Evolutionary conservation across 2,113 vertebrate genomes (phyloP).

Genomic region (Ictalurus punctatus): DNA sequence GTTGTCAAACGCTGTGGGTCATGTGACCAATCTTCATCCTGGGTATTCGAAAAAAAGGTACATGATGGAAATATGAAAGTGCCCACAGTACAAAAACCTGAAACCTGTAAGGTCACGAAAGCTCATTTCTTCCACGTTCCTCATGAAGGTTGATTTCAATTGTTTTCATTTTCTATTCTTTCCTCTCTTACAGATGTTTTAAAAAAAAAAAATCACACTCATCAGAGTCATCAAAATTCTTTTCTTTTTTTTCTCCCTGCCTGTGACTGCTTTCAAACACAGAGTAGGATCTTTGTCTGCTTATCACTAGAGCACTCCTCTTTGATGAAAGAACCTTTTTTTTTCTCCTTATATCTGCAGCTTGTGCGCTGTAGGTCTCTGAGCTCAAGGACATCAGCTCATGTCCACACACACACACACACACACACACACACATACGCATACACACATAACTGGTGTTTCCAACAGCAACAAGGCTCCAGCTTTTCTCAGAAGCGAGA

Average conservation of each 20-base stretch:
- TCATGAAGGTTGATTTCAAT: neutral
- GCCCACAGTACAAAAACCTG: neutral
- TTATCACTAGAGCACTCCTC: constrained; percentile 20
- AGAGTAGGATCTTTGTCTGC: constrained; percentile 24
- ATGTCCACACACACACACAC: constrained; percentile 23
- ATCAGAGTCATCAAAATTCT: constrained; percentile 22
- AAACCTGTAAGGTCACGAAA: neutral
- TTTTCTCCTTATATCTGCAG: neutral
- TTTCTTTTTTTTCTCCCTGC: neutral
- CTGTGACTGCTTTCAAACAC: constrained; percentile 7
- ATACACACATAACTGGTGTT: constrained; percentile 29
- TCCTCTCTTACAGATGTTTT: neutral
- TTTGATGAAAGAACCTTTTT: neutral
- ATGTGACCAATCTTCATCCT: constrained; percentile 10
- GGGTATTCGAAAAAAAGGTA: neutral
- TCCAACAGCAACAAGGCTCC: constrained; percentile 41
- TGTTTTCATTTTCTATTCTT: neutral
- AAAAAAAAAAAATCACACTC: neutral
- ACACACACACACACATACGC: neutral
- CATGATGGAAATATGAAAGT: neutral
- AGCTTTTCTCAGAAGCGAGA: constrained; percentile 34
- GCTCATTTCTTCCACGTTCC: neutral
- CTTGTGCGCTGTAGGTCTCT: constrained; percentile 19
- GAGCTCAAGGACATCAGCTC: constrained; percentile 33
- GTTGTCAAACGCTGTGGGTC: neutral